These are phyloP conservation scores for Trichonephila inaurata DNA, from an alignment of 1,140 invertebrate species.

Conservation along the genomic window DNA sequence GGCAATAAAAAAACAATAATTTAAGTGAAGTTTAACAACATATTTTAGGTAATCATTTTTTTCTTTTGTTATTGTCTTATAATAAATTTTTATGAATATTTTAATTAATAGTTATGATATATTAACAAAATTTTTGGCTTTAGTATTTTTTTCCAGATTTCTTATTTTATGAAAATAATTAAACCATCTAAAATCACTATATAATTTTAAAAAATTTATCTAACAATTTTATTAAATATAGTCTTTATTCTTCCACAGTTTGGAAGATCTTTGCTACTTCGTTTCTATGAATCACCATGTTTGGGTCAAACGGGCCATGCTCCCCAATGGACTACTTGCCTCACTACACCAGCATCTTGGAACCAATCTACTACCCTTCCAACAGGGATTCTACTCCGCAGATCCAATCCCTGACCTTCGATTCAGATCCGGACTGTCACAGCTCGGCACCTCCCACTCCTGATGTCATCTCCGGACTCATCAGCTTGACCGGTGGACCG, in stretches of 20 bases:
- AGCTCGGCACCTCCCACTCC: constrained; percentile 75
- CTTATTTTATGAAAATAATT: too few species aligned
- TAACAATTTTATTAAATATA: not conserved
- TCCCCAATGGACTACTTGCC: constrained; percentile 70
- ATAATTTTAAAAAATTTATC: too few species aligned
- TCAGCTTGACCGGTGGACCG: constrained; percentile 61
- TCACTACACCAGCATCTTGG: constrained; percentile 65
- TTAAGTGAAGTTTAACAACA: too few species aligned
- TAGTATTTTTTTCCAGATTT: too few species aligned
- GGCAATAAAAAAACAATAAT: too few species aligned
- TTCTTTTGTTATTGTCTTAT: too few species aligned
- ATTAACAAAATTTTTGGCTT: too few species aligned
- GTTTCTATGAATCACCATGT: constrained; percentile 74
- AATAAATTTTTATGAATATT: too few species aligned
- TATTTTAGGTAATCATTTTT: too few species aligned
- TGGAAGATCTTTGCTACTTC: not conserved
- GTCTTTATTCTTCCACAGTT: not conserved
- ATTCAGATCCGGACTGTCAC: constrained; percentile 68
- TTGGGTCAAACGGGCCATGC: constrained; percentile 72
- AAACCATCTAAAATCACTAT: too few species aligned
- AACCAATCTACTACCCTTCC: constrained; percentile 63
- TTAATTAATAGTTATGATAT: too few species aligned
- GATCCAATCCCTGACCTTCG: constrained; percentile 25
- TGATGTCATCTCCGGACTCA: constrained; percentile 72
- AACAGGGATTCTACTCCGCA: not conserved